A percentile compares a stretch with the other conserved stretches of the same genome.
Conservation (phyloP, 2,113 vertebrate species). For the Lepidothrix coronata region DNA sequence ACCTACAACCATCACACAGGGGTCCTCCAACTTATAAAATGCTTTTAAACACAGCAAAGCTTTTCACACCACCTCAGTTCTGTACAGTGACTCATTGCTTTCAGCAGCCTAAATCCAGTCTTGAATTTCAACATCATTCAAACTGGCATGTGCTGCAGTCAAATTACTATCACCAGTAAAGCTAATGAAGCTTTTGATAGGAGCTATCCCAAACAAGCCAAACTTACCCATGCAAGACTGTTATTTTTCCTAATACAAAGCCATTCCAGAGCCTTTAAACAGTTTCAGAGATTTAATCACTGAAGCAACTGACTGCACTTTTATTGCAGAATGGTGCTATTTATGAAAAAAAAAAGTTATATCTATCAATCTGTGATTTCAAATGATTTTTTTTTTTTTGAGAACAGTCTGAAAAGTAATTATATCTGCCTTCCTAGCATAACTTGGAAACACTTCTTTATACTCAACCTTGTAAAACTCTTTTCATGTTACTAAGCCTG, state of each 20-base stretch:
- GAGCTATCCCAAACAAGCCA: background rate
- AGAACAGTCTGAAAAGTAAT: background rate
- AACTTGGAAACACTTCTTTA: slow-evolving; percentile 32
- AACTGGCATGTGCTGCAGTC: background rate
- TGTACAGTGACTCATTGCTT: background rate
- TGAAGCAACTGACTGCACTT: background rate
- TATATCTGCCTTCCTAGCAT: background rate
- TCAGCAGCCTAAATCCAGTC: background rate
- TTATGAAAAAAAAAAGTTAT: background rate
- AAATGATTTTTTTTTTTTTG: background rate
- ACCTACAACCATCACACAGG: background rate
- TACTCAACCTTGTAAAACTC: background rate
- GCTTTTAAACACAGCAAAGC: background rate
- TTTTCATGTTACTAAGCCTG: slow-evolving; percentile 18
- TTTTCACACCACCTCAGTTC: background rate
- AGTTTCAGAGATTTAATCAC: background rate
- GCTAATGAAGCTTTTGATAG: background rate
- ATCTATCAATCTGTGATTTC: background rate
- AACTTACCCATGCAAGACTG: background rate
- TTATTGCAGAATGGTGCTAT: background rate
- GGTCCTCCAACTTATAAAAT: background rate
- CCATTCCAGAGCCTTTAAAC: background rate
- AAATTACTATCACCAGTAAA: background rate
- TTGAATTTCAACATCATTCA: background rate
- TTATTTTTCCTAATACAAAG: background rate